Evolutionary conservation across 64 coral and sea anemone species (phyloP), one percentile per base, ranked within the genome.

Genomic region (Montipora foliosa): DNA sequence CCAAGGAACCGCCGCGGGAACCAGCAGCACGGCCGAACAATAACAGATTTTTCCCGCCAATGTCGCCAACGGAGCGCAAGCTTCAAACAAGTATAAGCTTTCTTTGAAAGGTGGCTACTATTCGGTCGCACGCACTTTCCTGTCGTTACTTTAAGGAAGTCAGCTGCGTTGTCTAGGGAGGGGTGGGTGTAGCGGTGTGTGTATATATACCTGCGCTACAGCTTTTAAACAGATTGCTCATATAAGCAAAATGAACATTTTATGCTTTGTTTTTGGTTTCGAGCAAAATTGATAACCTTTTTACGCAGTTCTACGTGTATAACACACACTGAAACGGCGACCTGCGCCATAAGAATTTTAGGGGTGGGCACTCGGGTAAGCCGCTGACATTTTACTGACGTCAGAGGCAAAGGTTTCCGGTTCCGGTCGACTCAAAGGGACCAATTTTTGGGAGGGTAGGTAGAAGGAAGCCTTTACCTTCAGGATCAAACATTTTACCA

Each of bases 21-120:
- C 16, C 83, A 5, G 13, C 80, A 51, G 8, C 80, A 25, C 87
- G 90, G 60, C 90, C 88, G 16, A 95, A 24, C 83, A 94, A 87
- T 52, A 98, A 95, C 77, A 93, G 87, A 83, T 98, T 98, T 58
- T 98, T 98, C 81, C 93, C 90, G 12, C 89, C 83, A 21, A 57
- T 85, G 51, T 85, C 74, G 24, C 78, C 93, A 79, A 91, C 67
- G 5, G 93, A 95, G 19, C 93, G 84, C 49, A 98, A 89, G 53
- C 80, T 98, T 10, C 93, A 98, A 62, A 93, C 96, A 7, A 98
- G 96, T 85, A 98, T 98, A 60, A 98, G 96, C 51, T 98, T 91
- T 69, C 88, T 98, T 89, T 98, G 91, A 88, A 76, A 86, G 4
- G 59, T 8, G 3, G 13, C 8, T 47, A 11, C 21, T 58, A 29